These are phyloP conservation scores for Tenthredo livida DNA, from an alignment of 2,888 invertebrate species.

Conservation along the genomic window DNA sequence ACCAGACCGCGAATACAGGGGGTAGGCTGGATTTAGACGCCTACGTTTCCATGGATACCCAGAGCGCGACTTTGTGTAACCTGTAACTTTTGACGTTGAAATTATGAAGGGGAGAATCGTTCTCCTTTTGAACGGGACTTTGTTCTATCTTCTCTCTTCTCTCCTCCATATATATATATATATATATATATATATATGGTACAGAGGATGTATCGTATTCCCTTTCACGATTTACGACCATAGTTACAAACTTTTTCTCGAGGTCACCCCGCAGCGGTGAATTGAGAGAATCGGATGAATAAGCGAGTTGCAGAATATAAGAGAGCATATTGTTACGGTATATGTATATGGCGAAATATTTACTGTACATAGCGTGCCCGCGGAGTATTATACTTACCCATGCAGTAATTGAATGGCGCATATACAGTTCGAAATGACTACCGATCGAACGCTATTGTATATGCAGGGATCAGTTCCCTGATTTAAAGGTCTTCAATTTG, in stretches of 20 bases:
- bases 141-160: neutral
- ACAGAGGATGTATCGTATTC: neutral
- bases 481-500: constrained; percentile 70
- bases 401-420: constrained; percentile 32
- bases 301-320: neutral
- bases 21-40: constrained; percentile 48
- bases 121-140: constrained; percentile 5
- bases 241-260: neutral
- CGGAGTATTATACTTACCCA: constrained; percentile 5
- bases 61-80: constrained; percentile 43
- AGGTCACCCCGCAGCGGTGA: neutral
- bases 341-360: neutral
- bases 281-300: neutral
- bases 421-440: constrained; percentile 5
- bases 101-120: constrained; percentile 32
- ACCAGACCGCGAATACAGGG: constrained; percentile 37
- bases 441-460: constrained; percentile 30
- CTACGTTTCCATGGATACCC: constrained; percentile 46
- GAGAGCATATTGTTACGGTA: neutral
- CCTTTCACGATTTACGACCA: constrained; percentile 11
- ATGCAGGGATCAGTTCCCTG: constrained; percentile 9
- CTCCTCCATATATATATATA: neutral
- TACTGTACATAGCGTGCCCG: constrained; percentile 20
- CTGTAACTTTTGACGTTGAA: constrained; percentile 46
- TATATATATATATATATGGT: neutral